Conservation (phyloP, 1,140 invertebrate genomes). For the Drosophila virilis region DNA sequence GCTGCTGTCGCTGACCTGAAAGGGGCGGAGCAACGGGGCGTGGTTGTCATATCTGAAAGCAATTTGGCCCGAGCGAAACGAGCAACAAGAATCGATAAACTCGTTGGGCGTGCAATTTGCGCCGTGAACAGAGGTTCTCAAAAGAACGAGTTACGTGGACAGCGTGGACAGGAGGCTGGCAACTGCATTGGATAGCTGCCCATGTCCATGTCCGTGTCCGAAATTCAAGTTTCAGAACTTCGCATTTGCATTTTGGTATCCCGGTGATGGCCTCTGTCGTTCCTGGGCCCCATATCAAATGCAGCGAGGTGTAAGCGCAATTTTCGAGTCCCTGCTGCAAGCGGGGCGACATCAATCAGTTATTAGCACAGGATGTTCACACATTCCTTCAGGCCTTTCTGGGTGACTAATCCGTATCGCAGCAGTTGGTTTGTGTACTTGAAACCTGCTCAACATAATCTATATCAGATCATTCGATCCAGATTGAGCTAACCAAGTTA, state of each 20-base stretch:
- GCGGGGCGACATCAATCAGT: conserved; percentile 71
- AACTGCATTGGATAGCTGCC: conserved; percentile 11
- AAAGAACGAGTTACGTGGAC: conserved; percentile 47
- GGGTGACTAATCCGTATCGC: too few relatives aligned
- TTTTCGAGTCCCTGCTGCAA: conserved; percentile 38
- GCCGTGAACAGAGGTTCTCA: conserved; percentile 52
- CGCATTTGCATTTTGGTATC: conserved; percentile 63
- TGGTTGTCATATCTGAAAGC: conserved; percentile 81
- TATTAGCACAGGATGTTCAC: conserved; percentile 67
- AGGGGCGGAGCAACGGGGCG: conserved; percentile 59
- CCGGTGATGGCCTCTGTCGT: not conserved
- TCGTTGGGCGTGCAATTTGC: conserved; percentile 82
- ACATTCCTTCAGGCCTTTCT: not conserved
- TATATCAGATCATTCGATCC: too few relatives aligned
- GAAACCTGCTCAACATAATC: too few relatives aligned
- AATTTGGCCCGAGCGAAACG: conserved; percentile 69
- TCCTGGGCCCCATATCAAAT: conserved; percentile 50
- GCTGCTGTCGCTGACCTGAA: conserved; percentile 58
- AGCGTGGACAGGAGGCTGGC: conserved; percentile 1
- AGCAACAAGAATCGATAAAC: conserved; percentile 79
- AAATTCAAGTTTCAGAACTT: conserved; percentile 70
- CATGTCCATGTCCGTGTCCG: conserved; percentile 44
- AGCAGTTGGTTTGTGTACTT: too few relatives aligned
- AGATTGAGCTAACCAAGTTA: too few relatives aligned
- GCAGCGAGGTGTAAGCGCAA: conserved; percentile 71